Percentiles rank a stretch among this genome's conserved stretches.
Conservation (phyloP, 2,888 invertebrate species). For the Odontomyia ornata region DNA sequence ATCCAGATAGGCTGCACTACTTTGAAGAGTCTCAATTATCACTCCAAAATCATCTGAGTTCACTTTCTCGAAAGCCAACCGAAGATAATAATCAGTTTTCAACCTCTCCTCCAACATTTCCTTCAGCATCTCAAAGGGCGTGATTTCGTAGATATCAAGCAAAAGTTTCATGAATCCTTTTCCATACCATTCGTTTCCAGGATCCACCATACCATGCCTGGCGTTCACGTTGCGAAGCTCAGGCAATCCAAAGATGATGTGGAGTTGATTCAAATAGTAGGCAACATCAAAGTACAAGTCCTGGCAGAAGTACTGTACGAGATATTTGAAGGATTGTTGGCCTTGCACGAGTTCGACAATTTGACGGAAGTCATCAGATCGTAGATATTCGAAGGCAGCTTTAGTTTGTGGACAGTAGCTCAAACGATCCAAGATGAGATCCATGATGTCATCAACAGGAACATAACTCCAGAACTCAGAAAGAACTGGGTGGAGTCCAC, state of each 20-base stretch:
- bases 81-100: conserved; percentile 42
- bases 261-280: conserved; percentile 45
- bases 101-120: conserved; percentile 40
- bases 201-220: conserved; percentile 5
- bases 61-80: conserved; percentile 39
- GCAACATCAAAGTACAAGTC: conserved; percentile 44
- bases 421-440: conserved; percentile 29
- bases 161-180: conserved; percentile 38
- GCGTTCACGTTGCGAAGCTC: conserved; percentile 5
- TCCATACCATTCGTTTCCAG: neutral
- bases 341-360: conserved; percentile 35
- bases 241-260: conserved; percentile 44
- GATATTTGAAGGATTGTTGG: neutral
- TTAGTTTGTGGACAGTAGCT: conserved; percentile 45
- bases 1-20: conserved; percentile 26
- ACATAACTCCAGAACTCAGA: conserved; percentile 29
- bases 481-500: conserved; percentile 44
- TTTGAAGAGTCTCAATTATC: conserved; percentile 39
- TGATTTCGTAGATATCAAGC: conserved; percentile 33
- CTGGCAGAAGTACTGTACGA: conserved; percentile 40
- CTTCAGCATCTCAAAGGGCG: conserved; percentile 39
- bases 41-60: conserved; percentile 44
- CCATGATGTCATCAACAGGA: conserved; percentile 37
- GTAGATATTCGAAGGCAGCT: conserved; percentile 44
- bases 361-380: conserved; percentile 37